Base-by-base conservation (phyloP, 2,888 invertebrate species). In the Allacma fusca region DNA sequence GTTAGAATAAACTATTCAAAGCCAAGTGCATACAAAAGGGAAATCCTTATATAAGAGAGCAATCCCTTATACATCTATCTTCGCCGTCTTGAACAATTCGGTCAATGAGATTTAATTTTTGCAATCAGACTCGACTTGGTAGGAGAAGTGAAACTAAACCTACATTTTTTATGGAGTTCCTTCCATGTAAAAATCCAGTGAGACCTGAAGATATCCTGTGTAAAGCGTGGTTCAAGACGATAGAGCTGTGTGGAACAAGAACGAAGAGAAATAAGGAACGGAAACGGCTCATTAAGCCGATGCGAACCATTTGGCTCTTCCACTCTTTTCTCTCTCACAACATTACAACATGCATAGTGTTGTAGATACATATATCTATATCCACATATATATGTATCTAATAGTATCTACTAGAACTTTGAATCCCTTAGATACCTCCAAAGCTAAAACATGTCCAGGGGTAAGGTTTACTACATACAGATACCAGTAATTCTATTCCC, bases 261-360 rank as follows among this genome's bases (percentile, higher is more conserved):
- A n/a, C 21, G 50, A 40, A 21, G 77, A 40, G 67, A 69, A 69
- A 74, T 28, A 69, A 77, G 79, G 78, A 81, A 80, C 83, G 83
- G 81, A 83, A 83, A 83, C 81, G 83, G 81, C 83, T 83, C 81
- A 83, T 83, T 83, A 83, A 81, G 79, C 81, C 80, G 81, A 80
- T 81, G 70, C 81, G 79, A 81, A 76, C 79, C 83, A 82, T 81
- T 81, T 81, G 79, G 72, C 77, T 73, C 68, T 34, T 73, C 28
- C 72, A 50, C 44, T 72, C 64, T 67, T 29, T 59, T 72, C 70
- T 7, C 76, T 62, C 44, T 43, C 71, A 7, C 62, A 29, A 21
- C 23, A 40, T 40, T 13, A 40, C 40, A 40, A 40, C 40, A 40
- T 40, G 40, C n/a, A n/a, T n/a, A n/a, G n/a, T n/a, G n/a, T n/a